Evolutionary conservation across 2,797 vertebrate species (phyloP), one percentile per base, ranked within the genome.

Genomic region (Pangasius sanitwongsei): DNA sequence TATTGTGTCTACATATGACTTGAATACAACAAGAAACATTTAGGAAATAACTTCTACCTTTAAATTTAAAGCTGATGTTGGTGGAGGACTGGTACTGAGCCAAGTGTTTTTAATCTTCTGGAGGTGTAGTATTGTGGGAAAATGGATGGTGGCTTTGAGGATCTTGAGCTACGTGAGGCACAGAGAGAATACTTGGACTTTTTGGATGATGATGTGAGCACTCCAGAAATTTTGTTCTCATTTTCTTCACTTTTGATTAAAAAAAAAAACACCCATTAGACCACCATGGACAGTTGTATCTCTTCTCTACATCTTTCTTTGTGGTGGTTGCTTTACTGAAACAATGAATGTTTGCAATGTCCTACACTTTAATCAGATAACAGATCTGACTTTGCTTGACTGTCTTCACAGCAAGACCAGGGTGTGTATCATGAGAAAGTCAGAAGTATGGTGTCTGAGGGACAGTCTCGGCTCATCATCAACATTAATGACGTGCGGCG

Each of bases 171-270:
- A 61, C 91, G 94, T 83, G 95, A 95, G 86, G 93, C 94, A 18
- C 94, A 95, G 89, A 91, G 95, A 84, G 93, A 94, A 57, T 95
- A 95, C 72, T 82, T 95, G 81, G 94, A 95, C 87, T 95, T 95
- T 86, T 91, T 95, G 48, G 95, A 95, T 89, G 95, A 95, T 91
- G 94, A 95, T 90, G 94, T 95, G 88, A 57, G 91, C 67, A 37
- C 23, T 20, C 1, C 1, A 48, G 28, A 5, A 20, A 74, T 1
- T 23, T 50, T 44, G 57, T 0, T 67, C 18, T n/a, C 37, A n/a
- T 25, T n/a, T 72, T 20, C n/a, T 34, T 78, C 16, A 25, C 11
- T 82, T 57, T 50, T 1, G 34, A 61, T 61, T 20, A 31, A 67
- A 44, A 44, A n/a, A 53, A 34, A 13, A 57, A 12, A 59, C 28